Conservation (phyloP, 2,797 vertebrate genomes). For the Nothura maculosa region DNA sequence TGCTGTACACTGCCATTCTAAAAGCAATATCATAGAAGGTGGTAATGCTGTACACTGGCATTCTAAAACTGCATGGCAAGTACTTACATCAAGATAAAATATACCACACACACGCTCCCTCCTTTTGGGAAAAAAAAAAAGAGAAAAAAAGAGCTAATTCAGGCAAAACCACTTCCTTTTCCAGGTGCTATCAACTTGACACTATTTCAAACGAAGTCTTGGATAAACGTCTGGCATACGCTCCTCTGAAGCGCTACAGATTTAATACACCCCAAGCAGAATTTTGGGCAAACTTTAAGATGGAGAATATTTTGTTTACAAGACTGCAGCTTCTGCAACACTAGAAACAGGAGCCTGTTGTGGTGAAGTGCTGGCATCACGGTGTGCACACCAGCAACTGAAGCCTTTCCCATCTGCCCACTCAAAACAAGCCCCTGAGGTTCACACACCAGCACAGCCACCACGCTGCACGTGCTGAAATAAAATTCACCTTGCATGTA, state of each 20-base stretch:
- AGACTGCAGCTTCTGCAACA: accelerated
- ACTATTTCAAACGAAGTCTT: not conserved
- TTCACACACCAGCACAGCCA: accelerated
- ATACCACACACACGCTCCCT: accelerated
- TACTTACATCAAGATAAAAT: not conserved
- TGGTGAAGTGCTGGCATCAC: not conserved
- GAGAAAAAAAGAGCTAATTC: not conserved
- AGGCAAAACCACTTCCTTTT: not conserved
- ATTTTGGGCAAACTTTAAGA: not conserved
- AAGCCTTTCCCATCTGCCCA: accelerated
- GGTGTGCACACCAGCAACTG: accelerated
- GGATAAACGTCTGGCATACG: accelerated
- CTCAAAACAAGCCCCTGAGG: not conserved
- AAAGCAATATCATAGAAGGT: not conserved
- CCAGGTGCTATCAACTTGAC: not conserved
- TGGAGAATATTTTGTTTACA: not conserved
- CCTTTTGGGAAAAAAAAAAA: not conserved
- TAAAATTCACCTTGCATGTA: not conserved
- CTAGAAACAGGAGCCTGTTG: not conserved
- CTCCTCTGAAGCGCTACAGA: accelerated
- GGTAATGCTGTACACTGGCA: accelerated
- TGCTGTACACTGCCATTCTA: too few species aligned
- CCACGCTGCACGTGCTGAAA: accelerated
- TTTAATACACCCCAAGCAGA: not conserved
- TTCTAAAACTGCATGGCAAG: not conserved